Base-by-base conservation (phyloP, 1,140 invertebrate species). In the Colletes latitarsis region DNA sequence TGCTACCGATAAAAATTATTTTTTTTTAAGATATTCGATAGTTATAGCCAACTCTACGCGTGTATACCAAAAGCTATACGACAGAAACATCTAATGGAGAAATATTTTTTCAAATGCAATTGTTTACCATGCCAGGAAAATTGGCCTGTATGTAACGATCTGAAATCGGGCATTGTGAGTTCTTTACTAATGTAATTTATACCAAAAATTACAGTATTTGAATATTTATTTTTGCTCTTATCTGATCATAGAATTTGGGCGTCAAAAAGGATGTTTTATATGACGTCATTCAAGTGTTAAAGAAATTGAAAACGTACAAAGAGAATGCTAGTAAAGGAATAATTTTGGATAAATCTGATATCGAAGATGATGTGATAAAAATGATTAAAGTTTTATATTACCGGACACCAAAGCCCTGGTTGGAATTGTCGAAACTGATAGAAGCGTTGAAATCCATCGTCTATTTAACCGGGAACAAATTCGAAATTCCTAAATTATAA, bases 71-170 rank as follows among this genome's bases (percentile, higher is more conserved):
- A 81, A 81, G 1, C 2, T n/a, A 4, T 9, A 21, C 90, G 93
- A 76, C 89, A 88, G 60, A 49, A 66, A 6, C 43, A 76, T 39
- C 63, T 86, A 64, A 52, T 82, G 2, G 52, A 82, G 49, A 70
- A 88, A 12, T 92, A 90, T 86, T 86, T 81, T 89, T 98, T 99
- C 89, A 90, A 89, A 6, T 99, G 98, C 91, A 79, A 93, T 14
- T 98, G 98, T 92, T 90, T 94, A 81, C 95, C 97, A 46, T 99
- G 98, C 90, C 79, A 92, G 19, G 89, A 95, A 64, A 93, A 97
- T 82, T 97, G 96, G 95, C 96, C 96, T 4, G 85, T 92, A 5
- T 96, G 95, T 90, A 57, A 88, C 0, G 69, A 92, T 53, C 15
- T 91, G 57, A 39, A 74, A 41, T 83, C 88, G 1, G 87, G 15